These are phyloP conservation scores for Spea multiplicata DNA, from an alignment of 2,113 vertebrate genomes.

Conservation along the genomic window DNA sequence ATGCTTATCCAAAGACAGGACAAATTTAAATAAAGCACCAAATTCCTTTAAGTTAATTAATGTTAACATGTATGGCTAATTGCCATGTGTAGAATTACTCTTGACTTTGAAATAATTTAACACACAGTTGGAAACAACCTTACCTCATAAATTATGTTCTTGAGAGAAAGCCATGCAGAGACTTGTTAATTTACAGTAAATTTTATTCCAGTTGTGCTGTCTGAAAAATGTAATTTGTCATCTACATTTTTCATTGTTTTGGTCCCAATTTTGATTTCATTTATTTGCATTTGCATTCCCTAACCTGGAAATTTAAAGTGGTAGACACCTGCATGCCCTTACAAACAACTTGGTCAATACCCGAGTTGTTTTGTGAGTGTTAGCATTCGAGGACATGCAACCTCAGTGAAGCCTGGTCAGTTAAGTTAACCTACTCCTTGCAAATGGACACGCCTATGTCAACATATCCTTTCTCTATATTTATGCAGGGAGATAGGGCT, in stretches of 20 bases:
- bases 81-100: constrained; percentile 63
- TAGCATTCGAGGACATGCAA: too few species aligned
- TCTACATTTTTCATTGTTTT: too few species aligned
- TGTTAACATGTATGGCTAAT: constrained; percentile 53
- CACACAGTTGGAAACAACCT: constrained; percentile 46
- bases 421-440: too few species aligned
- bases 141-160: constrained; percentile 55
- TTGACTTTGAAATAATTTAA: constrained; percentile 52
- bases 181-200: constrained; percentile 45
- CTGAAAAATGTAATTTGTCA: too few species aligned
- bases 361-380: too few species aligned
- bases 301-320: too few species aligned
- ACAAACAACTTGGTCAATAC: too few species aligned
- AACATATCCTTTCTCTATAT: constrained; percentile 25
- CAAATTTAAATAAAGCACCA: neutral
- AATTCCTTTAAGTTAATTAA: neutral
- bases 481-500: constrained; percentile 25
- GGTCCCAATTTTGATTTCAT: too few species aligned
- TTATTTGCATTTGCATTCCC: too few species aligned
- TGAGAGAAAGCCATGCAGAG: constrained; percentile 50
- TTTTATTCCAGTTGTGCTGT: constrained; percentile 13
- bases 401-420: too few species aligned
- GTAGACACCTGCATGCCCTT: too few species aligned
- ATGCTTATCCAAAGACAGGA: neutral
- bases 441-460: neutral